Evolutionary conservation across 1,140 invertebrate species (phyloP), one percentile per base, ranked within the genome.

Genomic region (Coboldia fuscipes): DNA sequence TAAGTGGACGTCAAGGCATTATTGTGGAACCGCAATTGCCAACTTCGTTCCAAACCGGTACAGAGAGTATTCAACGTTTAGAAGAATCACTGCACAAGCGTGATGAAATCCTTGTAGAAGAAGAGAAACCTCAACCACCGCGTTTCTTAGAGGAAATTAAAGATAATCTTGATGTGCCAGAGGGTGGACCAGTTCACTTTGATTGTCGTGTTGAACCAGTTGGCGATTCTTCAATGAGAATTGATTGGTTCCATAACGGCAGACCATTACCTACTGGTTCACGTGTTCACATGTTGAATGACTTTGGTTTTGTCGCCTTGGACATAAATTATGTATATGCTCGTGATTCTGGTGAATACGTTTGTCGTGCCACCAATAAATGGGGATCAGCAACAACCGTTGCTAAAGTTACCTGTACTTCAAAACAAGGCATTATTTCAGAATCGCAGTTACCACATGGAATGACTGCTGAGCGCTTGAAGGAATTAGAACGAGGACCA

Each of bases 231-330:
- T 72, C 74, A 2, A 84, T 89, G 78, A 66, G 78, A 24, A 85
- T 92, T 41, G 85, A 93, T 53, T 94, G 89, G 88, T 90, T 79
- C 69, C 75, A 81, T 41, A 89, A 93, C 56, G 86, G 86, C 13
- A 67, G 72, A 43, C 82, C 84, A 19, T 77, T 93, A 45, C 78
- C 74, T 0, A 88, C 79, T 17, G 82, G 84, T 12, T 86, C 82
- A 10, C 63, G 89, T 38, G 81, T 93, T 3, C 83, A 88, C 49
- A 82, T 81, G 54, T 66, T 88, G 14, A 84, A 90, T 51, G 88
- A 94, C 45, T 90, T 90, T 54, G 85, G 84, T n/a, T 88, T 84
- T 36, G 79, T 89, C 42, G 77, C 81, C 1, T 55, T 90, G 34
- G 83, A 89, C 44, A 70, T 90, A 42, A 77, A 86, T 36, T 88